These are phyloP conservation scores for Mugil cephalus DNA, from an alignment of 2,113 vertebrate genomes.

Conservation along the genomic window DNA sequence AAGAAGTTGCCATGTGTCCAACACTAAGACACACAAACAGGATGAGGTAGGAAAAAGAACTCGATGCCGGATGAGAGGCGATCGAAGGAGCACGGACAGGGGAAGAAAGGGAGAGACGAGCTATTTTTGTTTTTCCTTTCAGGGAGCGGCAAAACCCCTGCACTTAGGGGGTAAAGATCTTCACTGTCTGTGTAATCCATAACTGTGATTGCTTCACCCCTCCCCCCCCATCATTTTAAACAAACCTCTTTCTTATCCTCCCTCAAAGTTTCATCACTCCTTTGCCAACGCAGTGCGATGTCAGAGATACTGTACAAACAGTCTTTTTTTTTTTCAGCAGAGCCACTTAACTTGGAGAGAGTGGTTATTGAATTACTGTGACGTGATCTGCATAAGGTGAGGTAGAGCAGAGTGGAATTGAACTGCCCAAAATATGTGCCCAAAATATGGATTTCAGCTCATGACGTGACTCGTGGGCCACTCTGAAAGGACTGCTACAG, in stretches of 20 bases:
- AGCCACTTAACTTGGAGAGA: neutral
- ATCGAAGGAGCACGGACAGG: conserved; percentile 47
- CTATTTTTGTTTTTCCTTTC: conserved; percentile 14
- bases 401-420: conserved; percentile 7
- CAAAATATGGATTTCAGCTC: conserved; percentile 4
- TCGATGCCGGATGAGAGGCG: conserved; percentile 40
- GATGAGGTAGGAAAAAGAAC: conserved; percentile 37
- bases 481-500: conserved; percentile 2
- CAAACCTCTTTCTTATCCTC: conserved; percentile 26
- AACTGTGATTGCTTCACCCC: conserved; percentile 66
- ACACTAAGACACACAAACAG: conserved; percentile 29
- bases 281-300: conserved; percentile 16
- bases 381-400: conserved; percentile 6
- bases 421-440: neutral
- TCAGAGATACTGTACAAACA: conserved; percentile 11
- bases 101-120: conserved; percentile 29
- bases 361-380: conserved; percentile 8
- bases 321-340: neutral
- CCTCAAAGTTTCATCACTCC: conserved; percentile 14
- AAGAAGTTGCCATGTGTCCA: neutral
- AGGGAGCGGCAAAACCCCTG: conserved; percentile 32
- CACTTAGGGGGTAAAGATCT: conserved; percentile 54
- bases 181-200: conserved; percentile 58
- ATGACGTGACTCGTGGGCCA: conserved; percentile 12
- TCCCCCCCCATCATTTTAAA: conserved; percentile 14